phyloP scores from a whole-genome alignment of 2,888 invertebrate species.

The Hypena proboscidalis region DNA sequence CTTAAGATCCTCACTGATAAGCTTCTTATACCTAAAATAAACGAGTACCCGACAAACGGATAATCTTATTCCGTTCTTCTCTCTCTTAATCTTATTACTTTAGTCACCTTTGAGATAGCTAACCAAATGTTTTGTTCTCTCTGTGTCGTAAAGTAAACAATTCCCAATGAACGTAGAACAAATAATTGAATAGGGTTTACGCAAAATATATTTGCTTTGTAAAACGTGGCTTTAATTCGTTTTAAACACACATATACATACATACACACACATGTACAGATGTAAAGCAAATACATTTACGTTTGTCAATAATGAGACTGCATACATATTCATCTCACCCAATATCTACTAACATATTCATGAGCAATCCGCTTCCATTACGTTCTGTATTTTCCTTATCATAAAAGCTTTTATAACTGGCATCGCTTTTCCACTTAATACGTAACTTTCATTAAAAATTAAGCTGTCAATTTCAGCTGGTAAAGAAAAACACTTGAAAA shows the following conservation, averaged over 20 bases:
- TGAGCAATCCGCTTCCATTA: too few species aligned
- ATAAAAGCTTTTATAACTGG: conserved; percentile 21
- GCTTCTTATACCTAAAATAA: too few species aligned
- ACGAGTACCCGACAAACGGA: too few species aligned
- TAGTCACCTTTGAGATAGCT: too few species aligned
- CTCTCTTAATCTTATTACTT: too few species aligned
- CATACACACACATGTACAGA: background rate
- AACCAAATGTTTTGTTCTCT: background rate
- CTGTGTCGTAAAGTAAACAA: background rate
- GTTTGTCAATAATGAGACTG: too few species aligned
- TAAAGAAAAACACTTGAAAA: conserved; percentile 4
- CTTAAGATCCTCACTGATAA: too few species aligned
- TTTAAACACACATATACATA: background rate
- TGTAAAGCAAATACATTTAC: too few species aligned
- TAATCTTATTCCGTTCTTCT: too few species aligned
- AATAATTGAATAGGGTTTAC: conserved; percentile 4
- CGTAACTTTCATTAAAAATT: conserved; percentile 29
- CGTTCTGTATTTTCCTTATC: too few species aligned
- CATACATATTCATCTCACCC: too few species aligned
- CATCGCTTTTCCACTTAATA: conserved; percentile 7
- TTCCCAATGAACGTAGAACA: background rate
- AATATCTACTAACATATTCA: too few species aligned
- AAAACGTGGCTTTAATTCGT: background rate
- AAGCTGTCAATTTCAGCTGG: conserved; percentile 3
- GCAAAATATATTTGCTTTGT: background rate